These are phyloP conservation scores for Orthonychiurus folsomi DNA, from an alignment of 2,888 invertebrate species.

Conservation along the genomic window DNA sequence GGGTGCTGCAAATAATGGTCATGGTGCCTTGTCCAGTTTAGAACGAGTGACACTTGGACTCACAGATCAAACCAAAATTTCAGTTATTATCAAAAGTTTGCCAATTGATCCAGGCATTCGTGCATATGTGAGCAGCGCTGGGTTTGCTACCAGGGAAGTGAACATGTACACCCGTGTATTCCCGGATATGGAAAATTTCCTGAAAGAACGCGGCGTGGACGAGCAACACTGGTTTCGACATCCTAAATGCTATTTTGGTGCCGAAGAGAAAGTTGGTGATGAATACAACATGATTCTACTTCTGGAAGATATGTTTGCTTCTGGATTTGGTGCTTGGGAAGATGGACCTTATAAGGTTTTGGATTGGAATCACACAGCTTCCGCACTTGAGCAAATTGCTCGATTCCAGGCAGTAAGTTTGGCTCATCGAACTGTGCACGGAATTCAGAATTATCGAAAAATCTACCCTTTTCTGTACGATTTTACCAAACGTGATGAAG, in stretches of 20 bases:
- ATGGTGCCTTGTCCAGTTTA: not conserved
- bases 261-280: not conserved
- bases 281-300: slow-evolving; percentile 2
- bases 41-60: not conserved
- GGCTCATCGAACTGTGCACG: not conserved
- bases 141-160: not conserved
- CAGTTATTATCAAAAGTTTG: not conserved
- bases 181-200: not conserved
- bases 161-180: slow-evolving; percentile 7
- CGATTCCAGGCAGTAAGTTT: not conserved
- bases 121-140: not conserved
- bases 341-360: not conserved
- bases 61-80: not conserved
- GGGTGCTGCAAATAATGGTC: not conserved
- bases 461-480: not conserved
- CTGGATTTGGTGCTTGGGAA: not conserved
- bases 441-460: not conserved
- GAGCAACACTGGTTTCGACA: not conserved
- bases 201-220: not conserved
- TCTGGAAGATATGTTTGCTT: slow-evolving; percentile 4
- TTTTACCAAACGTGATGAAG: not conserved
- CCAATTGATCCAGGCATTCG: slow-evolving; percentile 7
- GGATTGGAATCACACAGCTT: not conserved
- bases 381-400: not conserved
- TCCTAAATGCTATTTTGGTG: slow-evolving; percentile 3